Evolutionary conservation across 2,888 invertebrate genomes (phyloP).

Genomic region (Heterodera filipjevi): DNA sequence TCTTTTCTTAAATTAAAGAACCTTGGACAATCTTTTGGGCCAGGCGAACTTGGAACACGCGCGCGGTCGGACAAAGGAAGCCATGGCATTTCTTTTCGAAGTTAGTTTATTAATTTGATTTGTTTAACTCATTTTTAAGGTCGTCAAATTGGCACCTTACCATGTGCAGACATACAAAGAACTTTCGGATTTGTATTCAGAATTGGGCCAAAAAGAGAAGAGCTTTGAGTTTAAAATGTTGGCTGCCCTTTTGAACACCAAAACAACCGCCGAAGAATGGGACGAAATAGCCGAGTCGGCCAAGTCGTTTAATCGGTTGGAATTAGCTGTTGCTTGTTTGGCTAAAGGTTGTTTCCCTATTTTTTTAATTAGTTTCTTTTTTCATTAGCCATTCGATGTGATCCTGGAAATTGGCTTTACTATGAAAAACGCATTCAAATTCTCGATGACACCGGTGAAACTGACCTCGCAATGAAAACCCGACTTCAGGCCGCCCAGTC

Average conservation of each 20-base stretch:
- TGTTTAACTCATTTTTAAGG: conserved; percentile 31
- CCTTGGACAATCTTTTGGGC: conserved; percentile 58
- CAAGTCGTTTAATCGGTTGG: conserved; percentile 46
- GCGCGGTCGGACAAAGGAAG: conserved; percentile 50
- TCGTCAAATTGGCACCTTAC: conserved; percentile 54
- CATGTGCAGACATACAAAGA: conserved; percentile 58
- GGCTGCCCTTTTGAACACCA: conserved; percentile 53
- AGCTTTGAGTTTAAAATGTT: conserved; percentile 55
- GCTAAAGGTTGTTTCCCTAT: conserved; percentile 48
- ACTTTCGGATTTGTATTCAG: conserved; percentile 57
- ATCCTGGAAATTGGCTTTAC: conserved; percentile 52
- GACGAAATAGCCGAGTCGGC: conserved; percentile 56
- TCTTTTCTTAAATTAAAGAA: conserved; percentile 31
- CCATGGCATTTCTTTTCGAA: conserved; percentile 54
- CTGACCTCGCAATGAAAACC: conserved; percentile 56
- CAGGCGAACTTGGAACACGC: conserved; percentile 60
- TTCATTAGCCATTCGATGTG: conserved; percentile 51
- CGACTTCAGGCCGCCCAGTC: conserved; percentile 50
- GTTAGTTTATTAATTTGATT: conserved; percentile 32
- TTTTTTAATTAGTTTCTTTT: conserved; percentile 16
- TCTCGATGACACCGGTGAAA: conserved; percentile 49
- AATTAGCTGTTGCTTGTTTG: conserved; percentile 60
- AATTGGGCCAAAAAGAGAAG: conserved; percentile 47
- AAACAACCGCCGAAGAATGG: conserved; percentile 60
- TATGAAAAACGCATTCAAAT: conserved; percentile 60